Evolutionary conservation across 2,113 vertebrate species (phyloP).

Genomic region (Lophius piscatorius): DNA sequence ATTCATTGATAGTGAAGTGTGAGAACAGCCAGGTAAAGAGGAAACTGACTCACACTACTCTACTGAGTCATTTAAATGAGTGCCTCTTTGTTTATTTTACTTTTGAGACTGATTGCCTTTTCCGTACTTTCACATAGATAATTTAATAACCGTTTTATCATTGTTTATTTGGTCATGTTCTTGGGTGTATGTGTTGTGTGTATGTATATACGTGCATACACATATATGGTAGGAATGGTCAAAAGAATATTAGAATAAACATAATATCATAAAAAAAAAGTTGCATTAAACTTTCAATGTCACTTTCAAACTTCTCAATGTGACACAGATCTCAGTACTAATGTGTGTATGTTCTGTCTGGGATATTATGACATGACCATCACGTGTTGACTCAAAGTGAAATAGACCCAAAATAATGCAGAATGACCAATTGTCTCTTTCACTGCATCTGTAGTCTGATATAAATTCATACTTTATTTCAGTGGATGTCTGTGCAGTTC

Average conservation of each 20-base stretch:
- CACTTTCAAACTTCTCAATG: no score
- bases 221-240: constrained; percentile 43
- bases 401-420: constrained; percentile 36
- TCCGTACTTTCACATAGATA: background rate
- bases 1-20: constrained; percentile 61
- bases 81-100: constrained; percentile 30
- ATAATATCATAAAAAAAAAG: no score
- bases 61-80: constrained; percentile 4
- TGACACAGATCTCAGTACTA: no score
- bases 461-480: constrained; percentile 24
- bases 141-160: no score
- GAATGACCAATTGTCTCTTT: constrained; percentile 21
- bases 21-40: constrained; percentile 56
- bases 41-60: constrained; percentile 3
- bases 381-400: no score
- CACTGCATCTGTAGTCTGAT: constrained; percentile 26
- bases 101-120: constrained; percentile 5
- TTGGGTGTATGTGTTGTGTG: constrained; percentile 7
- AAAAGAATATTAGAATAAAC: no score
- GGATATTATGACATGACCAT: no score
- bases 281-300: no score
- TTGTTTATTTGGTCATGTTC: background rate
- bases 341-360: no score
- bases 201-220: constrained; percentile 7
- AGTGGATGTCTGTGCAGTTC: constrained; percentile 22